A percentile compares a stretch with the other conserved stretches of the same genome.
Conservation (phyloP, 2,888 invertebrate genomes). For the Leptopterna dolabrata region DNA sequence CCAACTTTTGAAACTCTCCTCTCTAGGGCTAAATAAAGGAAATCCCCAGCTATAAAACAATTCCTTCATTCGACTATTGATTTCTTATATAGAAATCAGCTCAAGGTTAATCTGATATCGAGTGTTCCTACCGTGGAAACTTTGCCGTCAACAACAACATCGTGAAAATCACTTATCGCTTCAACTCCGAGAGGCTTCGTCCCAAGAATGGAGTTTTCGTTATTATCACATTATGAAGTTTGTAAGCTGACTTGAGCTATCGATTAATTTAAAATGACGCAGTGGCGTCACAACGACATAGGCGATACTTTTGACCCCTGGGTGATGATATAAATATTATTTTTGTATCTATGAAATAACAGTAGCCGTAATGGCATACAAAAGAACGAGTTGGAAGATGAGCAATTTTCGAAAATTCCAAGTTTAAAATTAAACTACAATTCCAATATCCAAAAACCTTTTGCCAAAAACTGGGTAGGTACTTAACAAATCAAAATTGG, state of each 20-base stretch:
- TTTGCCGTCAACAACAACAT: background rate
- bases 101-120: slow-evolving; percentile 7
- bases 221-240: background rate
- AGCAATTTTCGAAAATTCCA: too few relatives aligned
- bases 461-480: too few relatives aligned
- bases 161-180: background rate
- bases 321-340: too few relatives aligned
- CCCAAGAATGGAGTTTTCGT: background rate
- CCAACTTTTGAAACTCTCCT: background rate
- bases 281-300: too few relatives aligned
- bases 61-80: background rate
- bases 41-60: background rate
- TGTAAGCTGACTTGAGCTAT: background rate
- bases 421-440: too few relatives aligned
- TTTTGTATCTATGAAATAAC: too few relatives aligned
- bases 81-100: background rate
- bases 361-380: too few relatives aligned
- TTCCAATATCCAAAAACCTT: too few relatives aligned
- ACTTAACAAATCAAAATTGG: too few relatives aligned
- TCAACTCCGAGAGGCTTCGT: background rate
- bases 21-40: background rate
- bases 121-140: background rate
- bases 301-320: too few relatives aligned
- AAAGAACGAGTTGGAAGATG: too few relatives aligned
- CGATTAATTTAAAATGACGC: too few relatives aligned